Percentiles rank a stretch among this genome's conserved stretches.
These are phyloP conservation scores for Drosophila sucinea DNA, from an alignment of 1,140 invertebrate genomes.

Conservation along the genomic window DNA sequence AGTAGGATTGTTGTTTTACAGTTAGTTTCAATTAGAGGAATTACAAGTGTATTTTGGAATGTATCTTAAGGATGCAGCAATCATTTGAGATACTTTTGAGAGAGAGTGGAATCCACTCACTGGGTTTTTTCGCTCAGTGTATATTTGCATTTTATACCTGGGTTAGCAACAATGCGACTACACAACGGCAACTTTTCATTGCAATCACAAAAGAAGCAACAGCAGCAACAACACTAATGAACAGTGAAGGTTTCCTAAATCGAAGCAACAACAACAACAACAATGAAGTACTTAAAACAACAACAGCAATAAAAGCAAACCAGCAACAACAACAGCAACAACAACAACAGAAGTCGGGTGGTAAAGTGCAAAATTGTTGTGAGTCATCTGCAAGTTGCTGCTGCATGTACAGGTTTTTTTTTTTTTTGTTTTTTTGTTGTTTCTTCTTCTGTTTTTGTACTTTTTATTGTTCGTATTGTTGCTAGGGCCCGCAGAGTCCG, in stretches of 20 bases:
- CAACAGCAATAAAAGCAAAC: conserved; percentile 62
- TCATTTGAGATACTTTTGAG: too few species aligned
- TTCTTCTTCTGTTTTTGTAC: not conserved
- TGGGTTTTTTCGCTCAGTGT: conserved; percentile 15
- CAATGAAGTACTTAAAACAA: conserved; percentile 65
- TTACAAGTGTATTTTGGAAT: too few species aligned
- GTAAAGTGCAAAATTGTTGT: conserved; percentile 61
- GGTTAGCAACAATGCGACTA: conserved; percentile 68
- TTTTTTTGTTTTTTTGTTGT: not conserved
- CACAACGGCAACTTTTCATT: conserved; percentile 50
- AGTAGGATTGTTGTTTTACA: too few species aligned
- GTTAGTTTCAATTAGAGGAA: too few species aligned
- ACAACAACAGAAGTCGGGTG: conserved; percentile 8
- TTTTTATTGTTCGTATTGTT: conserved; percentile 29
- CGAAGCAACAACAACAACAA: conserved; percentile 54
- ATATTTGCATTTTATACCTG: conserved; percentile 64
- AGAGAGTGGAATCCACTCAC: too few species aligned
- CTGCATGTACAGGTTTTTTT: conserved; percentile 45
- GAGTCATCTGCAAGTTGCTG: conserved; percentile 65
- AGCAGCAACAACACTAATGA: conserved; percentile 44
- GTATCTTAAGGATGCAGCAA: too few species aligned
- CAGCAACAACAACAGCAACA: conserved; percentile 39
- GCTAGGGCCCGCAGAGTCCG: conserved; percentile 40
- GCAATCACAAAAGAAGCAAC: conserved; percentile 52
- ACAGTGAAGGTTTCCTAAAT: conserved; percentile 70